Conservation (phyloP, 2,888 invertebrate species). For the Oxytorus armatus region DNA sequence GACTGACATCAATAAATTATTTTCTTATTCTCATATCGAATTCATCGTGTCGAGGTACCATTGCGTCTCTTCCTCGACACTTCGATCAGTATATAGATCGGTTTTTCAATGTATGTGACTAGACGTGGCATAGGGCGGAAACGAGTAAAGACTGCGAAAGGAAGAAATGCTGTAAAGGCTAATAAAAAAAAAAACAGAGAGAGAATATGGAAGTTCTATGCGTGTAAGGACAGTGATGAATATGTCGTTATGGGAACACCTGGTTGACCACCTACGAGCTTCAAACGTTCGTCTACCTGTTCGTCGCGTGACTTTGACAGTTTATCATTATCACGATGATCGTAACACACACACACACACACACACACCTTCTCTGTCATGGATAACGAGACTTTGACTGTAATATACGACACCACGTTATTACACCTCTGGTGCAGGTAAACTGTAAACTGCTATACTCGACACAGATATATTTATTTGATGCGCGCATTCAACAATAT, state of each 20-base stretch:
- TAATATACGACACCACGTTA: constrained; percentile 9
- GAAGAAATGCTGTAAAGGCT: constrained; percentile 1
- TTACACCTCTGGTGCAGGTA: constrained; percentile 1
- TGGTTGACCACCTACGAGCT: constrained; percentile 57
- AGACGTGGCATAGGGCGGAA: neutral
- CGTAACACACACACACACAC: constrained; percentile 27
- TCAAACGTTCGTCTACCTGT: constrained; percentile 57
- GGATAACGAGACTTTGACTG: constrained; percentile 38
- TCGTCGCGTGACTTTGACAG: constrained; percentile 67
- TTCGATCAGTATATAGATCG: too few species aligned
- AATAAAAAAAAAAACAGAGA: neutral
- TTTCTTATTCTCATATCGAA: neutral
- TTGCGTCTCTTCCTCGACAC: too few species aligned
- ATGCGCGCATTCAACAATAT: neutral
- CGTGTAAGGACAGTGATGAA: constrained; percentile 15
- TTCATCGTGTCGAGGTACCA: neutral
- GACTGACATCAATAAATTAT: neutral
- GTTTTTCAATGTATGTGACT: too few species aligned
- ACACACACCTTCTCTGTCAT: constrained; percentile 12
- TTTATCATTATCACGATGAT: constrained; percentile 64
- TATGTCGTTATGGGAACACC: constrained; percentile 39
- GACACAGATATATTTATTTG: neutral
- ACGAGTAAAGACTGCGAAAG: neutral
- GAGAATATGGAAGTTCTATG: neutral
- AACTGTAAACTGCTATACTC: constrained; percentile 2